Evolutionary conservation across 1,140 invertebrate genomes (phyloP), one percentile per base, ranked within the genome.

Genomic region (Euwallacea similis): DNA sequence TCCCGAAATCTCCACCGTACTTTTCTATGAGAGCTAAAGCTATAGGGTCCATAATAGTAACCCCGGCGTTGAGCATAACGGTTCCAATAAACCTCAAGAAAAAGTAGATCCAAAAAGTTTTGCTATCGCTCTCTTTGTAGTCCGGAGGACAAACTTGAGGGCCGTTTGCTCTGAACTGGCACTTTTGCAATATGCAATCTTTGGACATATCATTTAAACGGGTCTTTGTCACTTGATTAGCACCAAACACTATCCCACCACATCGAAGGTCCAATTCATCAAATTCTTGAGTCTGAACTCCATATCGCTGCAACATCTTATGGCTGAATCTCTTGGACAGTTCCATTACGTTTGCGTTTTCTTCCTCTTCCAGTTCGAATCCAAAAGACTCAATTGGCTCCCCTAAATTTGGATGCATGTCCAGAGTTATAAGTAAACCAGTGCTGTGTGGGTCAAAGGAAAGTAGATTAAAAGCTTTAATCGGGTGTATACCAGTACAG

Each of bases 31-130:
- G 88, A 0, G 88, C 91, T 9, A 94, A 79, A 2, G 91, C 90
- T 58, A 93, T 93, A 0, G 92, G 91, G 82, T 94, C 92, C 86
- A 93, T 88, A 64, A 94, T 89, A 8, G 90, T 91, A 0, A 93
- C 90, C 7, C 89, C 89, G 21, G 89, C 90, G 1, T 88, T 89
- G 68, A 91, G 81, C 86, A 91, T 91, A 2, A 90, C 88, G 7
- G 88, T 91, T 1, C 88, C 91, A 69, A 92, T 80, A 73, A 93
- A 91, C 75, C 92, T 76, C 10, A 93, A 74, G 42, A 88, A 79
- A 77, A 93, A 93, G 79, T 94, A 94, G 56, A 91, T 85, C 86
- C 91, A 93, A 77, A 93, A 93, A 10, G 89, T 90, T 65, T 86
- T 86, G 73, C 90, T 87, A 70, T 90, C 89, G 65, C 87, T 89